A percentile compares a stretch with the other conserved stretches of the same genome.
Evolutionary conservation across 2,113 vertebrate genomes (phyloP).

Genomic region (Oreochromis spilurus): DNA sequence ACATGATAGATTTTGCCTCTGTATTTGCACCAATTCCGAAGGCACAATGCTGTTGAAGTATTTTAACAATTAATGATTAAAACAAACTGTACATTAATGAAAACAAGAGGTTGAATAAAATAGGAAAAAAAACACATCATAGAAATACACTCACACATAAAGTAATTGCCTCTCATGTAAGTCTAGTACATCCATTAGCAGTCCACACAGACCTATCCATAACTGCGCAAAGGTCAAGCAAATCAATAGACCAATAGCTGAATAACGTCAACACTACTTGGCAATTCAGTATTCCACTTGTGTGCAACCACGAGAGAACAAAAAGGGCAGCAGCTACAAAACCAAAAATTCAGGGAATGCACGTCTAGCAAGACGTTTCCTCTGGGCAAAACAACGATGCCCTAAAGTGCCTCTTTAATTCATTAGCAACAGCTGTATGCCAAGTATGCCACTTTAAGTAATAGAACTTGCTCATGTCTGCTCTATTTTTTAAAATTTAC

Average conservation of each 20-base stretch:
- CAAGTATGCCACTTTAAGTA: constrained; percentile 32
- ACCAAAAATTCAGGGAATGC: not conserved
- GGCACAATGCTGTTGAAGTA: not conserved
- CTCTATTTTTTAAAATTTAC: not conserved
- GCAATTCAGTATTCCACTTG: constrained; percentile 17
- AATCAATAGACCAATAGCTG: constrained; percentile 47
- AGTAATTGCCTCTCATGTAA: constrained; percentile 18
- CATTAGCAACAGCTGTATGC: constrained; percentile 4
- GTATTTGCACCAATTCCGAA: not conserved
- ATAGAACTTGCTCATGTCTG: constrained; percentile 11
- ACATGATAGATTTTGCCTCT: not conserved
- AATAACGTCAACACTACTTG: constrained; percentile 30
- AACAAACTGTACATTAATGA: not conserved
- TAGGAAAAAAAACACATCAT: not conserved
- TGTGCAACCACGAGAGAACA: not conserved
- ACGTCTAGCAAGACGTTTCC: not conserved
- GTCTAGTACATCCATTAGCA: constrained; percentile 38
- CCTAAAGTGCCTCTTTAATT: not conserved
- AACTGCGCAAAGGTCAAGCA: constrained; percentile 54
- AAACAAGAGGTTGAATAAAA: not conserved
- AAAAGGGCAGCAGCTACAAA: not conserved
- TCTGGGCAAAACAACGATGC: not conserved
- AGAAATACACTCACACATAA: not conserved
- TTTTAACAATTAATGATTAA: not conserved
- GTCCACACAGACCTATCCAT: constrained; percentile 23